Evolutionary conservation across 2,797 vertebrate genomes (phyloP), one percentile per base, ranked within the genome.

Genomic region (Coreius guichenoti): DNA sequence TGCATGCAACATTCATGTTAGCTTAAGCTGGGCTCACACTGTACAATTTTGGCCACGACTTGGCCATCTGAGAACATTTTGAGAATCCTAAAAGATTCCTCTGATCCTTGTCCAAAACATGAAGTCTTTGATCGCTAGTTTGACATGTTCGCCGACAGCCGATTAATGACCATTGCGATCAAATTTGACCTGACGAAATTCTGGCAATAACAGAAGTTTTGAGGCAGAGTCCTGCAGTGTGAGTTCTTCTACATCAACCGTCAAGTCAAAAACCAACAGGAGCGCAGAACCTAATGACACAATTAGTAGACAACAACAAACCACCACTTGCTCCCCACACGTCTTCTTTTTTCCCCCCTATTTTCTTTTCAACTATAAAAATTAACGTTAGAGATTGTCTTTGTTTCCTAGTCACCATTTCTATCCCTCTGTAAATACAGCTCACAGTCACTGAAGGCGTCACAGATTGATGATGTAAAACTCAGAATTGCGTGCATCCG

Each of bases 1-100:
- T 19, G 5, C 5, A n/a, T n/a, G n/a, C n/a, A n/a, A n/a, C n/a
- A n/a, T n/a, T 79, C 68, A 80, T 63, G 65, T 72, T n/a, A 39
- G 16, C 29, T 13, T 26, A 14, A 61, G 5, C 23, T 8, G 11
- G 23, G 23, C 26, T 61, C n/a, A 61, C 12, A 14, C 23, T 61
- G 56, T 13, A 26, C 4, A 4, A 61, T 13, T 26, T 61, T 61
- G 23, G n/a, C n/a, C 23, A 26, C n/a, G n/a, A 61, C n/a, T 61
- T 26, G 11, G n/a, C 56, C n/a, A 13, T 26, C 58, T 61, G 9
- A 61, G 58, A 63, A 63, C 39, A 39, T 39, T 39, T 39, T 39
- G 8, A 39, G 39, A 29, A 63, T 29, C n/a, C n/a, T 29, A 14
- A 63, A 29, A 26, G 12, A 63, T 63, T 29, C 5, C 5, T 14